Base-by-base conservation (phyloP, 2,888 invertebrate species). In the Sesia bembeciformis region DNA sequence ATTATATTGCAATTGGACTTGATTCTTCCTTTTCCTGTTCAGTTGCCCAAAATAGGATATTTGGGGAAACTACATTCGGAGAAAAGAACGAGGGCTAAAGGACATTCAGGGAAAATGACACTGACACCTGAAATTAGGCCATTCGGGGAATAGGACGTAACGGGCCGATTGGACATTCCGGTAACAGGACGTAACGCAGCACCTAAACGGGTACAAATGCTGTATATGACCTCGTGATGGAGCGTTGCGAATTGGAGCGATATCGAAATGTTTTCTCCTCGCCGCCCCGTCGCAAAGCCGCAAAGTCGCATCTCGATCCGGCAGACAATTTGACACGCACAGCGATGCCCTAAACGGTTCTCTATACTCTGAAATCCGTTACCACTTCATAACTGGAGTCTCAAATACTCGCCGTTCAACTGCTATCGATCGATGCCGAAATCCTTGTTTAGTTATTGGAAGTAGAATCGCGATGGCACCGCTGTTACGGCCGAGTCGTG, bases 401-500 rank as follows among this genome's bases (percentile, higher is more conserved):
- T 40, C 40, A 53, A 53, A 49, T 57, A 56, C 56, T 39, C 42
- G 51, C 49, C 49, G 41, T 54, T 53, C 42, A 49, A 57, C 55
- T 52, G 8, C 55, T 56, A 55, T 58, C 56, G 62, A 66, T 68
- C 68, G 66, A 73, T 72, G 63, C 63, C 61, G 64, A 68, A 67
- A 68, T 67, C 63, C 65, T 64, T 62, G 23, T 23, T 23, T 23
- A 23, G 23, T 23, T 23, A 23, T 23, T 23, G 66, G 64, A 60
- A 50, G 54, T 57, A 64, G 58, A 63, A 71, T 68, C 65, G 67
- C 69, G 70, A 73, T 74, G 72, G 67, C 66, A 68, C 65, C 62
- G 60, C 52, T 42, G 38, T 50, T 39, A 38, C 39, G 65, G 64
- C 61, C 54, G 66, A 68, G 67, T 83, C 83, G 84, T 84, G 85